phyloP scores from a whole-genome alignment of 1,140 invertebrate species.

The Linepithema humile region DNA sequence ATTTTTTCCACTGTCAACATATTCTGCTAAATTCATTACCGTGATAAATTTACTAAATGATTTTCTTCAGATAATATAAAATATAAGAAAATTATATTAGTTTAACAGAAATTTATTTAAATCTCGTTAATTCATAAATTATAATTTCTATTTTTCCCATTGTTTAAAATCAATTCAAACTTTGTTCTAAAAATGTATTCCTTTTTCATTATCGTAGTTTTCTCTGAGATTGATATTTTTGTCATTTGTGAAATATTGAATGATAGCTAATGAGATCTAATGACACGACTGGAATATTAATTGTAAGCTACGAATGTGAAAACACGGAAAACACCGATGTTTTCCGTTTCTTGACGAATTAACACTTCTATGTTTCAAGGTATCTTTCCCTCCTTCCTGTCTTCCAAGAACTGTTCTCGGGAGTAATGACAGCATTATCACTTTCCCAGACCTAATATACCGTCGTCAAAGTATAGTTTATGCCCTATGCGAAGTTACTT shows the following conservation, averaged over 20 bases:
- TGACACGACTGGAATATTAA: neutral
- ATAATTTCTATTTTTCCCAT: too few relatives aligned
- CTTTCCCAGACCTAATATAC: slow-evolving; percentile 24
- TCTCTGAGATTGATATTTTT: too few relatives aligned
- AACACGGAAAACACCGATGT: neutral
- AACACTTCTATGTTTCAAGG: neutral
- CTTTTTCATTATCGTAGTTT: too few relatives aligned
- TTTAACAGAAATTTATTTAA: too few relatives aligned
- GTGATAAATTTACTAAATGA: neutral
- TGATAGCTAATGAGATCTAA: neutral
- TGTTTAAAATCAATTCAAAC: too few relatives aligned
- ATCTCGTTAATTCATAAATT: too few relatives aligned
- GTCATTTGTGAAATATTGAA: too few relatives aligned
- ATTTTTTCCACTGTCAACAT: neutral
- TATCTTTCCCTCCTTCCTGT: neutral
- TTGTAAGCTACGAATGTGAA: neutral
- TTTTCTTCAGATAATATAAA: too few relatives aligned
- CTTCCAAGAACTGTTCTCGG: neutral
- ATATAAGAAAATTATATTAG: too few relatives aligned
- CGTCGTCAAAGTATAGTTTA: slow-evolving; percentile 46
- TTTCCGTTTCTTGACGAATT: neutral
- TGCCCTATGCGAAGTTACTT: slow-evolving; percentile 36
- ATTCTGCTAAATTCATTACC: neutral
- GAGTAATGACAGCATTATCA: slow-evolving; percentile 38
- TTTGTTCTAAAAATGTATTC: too few relatives aligned